Evolutionary conservation across 2,888 invertebrate species (phyloP).

Genomic region (Endotricha flammealis): DNA sequence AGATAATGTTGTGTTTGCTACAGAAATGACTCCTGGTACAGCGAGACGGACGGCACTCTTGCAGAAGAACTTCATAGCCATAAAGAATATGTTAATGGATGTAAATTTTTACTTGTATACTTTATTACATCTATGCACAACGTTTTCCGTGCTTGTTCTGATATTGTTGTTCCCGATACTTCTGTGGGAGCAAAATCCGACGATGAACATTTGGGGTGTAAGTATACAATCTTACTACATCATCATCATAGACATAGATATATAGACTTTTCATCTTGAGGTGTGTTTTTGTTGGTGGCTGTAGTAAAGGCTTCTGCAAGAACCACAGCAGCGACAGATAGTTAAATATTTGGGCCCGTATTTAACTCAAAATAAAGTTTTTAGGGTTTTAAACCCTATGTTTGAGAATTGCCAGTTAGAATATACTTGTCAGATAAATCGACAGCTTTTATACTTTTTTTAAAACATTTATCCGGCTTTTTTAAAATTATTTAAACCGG

Average conservation of each 20-base stretch:
- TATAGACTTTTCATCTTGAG: neutral
- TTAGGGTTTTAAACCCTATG: too few relatives aligned
- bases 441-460: too few relatives aligned
- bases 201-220: slow-evolving; percentile 64
- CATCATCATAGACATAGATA: neutral
- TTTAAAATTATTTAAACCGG: too few relatives aligned
- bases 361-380: too few relatives aligned
- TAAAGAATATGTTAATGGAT: slow-evolving; percentile 60
- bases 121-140: slow-evolving; percentile 70
- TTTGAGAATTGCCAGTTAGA: too few relatives aligned
- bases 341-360: too few relatives aligned
- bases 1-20: slow-evolving; percentile 48
- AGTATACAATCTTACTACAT: slow-evolving; percentile 25
- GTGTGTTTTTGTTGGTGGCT: too few relatives aligned
- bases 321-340: too few relatives aligned
- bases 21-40: slow-evolving; percentile 57
- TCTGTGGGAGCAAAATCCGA: slow-evolving; percentile 63
- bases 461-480: too few relatives aligned
- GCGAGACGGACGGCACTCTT: slow-evolving; percentile 60
- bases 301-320: too few relatives aligned
- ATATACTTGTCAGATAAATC: too few relatives aligned
- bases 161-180: slow-evolving; percentile 74
- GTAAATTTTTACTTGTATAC: slow-evolving; percentile 77
- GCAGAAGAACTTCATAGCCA: slow-evolving; percentile 65
- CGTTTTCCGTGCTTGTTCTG: slow-evolving; percentile 71